Evolutionary conservation across 2,888 invertebrate species (phyloP).

Genomic region (Hydrotaea diabolus): DNA sequence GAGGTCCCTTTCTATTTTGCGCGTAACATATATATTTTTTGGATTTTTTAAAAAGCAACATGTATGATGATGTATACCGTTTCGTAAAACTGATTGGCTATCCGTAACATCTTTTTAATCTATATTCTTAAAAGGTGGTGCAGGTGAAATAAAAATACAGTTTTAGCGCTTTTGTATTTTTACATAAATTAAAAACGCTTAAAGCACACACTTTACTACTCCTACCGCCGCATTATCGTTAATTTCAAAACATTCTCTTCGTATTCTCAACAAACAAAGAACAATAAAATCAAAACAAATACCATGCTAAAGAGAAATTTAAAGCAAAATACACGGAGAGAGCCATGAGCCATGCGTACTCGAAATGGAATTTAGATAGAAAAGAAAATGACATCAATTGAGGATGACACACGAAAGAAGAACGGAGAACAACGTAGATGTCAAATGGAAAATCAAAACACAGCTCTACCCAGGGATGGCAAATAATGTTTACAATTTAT

Average conservation of each 20-base stretch:
- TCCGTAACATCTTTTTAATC: neutral
- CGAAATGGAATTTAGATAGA: constrained; percentile 1
- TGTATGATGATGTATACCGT: too few species aligned
- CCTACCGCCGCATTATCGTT: constrained; percentile 19
- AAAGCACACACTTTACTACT: neutral
- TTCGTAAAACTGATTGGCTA: too few species aligned
- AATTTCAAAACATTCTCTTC: constrained; percentile 42
- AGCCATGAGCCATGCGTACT: neutral
- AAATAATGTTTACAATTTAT: constrained; percentile 12
- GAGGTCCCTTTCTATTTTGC: too few species aligned
- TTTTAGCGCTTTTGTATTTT: neutral
- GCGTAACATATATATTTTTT: too few species aligned
- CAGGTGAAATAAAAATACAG: neutral
- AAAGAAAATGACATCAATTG: constrained; percentile 47
- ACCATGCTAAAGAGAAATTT: constrained; percentile 13
- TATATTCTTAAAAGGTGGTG: neutral
- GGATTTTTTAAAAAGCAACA: too few species aligned
- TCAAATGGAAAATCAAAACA: too few species aligned
- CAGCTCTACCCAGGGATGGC: too few species aligned
- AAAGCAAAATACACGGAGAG: constrained; percentile 42
- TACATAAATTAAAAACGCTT: too few species aligned
- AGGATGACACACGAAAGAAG: constrained; percentile 49
- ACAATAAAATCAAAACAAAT: constrained; percentile 53
- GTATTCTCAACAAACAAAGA: constrained; percentile 64
- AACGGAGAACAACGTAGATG: too few species aligned